A percentile compares a stretch with the other conserved stretches of the same genome.
Evolutionary conservation across 2,888 invertebrate genomes (phyloP).

Genomic region (Oscheius myriophilus): DNA sequence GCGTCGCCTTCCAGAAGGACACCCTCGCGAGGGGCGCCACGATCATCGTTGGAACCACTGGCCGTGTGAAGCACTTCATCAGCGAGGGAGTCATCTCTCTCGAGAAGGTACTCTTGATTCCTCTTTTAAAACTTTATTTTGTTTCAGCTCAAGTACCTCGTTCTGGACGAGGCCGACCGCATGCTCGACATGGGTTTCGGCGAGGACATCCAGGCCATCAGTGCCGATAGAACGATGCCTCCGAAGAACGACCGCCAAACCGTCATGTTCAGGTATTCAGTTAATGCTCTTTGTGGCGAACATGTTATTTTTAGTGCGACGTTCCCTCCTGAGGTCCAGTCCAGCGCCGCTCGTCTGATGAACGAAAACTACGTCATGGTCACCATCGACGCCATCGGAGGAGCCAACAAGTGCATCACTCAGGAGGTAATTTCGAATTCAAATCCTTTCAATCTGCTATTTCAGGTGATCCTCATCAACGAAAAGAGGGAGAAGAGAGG

Average conservation of each 20-base stretch:
- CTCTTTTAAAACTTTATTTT: neutral
- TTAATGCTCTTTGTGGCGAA: too few species aligned
- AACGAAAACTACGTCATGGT: conserved; percentile 83
- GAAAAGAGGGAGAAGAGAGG: conserved; percentile 1
- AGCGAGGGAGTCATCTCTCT: conserved; percentile 40
- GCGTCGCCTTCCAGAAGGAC: conserved; percentile 33
- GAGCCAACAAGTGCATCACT: conserved; percentile 88
- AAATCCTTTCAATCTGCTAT: too few species aligned
- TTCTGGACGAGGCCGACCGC: conserved; percentile 94
- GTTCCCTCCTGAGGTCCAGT: conserved; percentile 81
- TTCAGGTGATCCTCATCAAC: too few species aligned
- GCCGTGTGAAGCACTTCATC: conserved; percentile 52
- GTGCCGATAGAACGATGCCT: conserved; percentile 74
- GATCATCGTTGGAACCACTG: conserved; percentile 52
- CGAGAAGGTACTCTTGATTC: conserved; percentile 27
- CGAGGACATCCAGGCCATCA: conserved; percentile 89
- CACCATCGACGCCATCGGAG: conserved; percentile 89
- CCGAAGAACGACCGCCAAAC: conserved; percentile 39
- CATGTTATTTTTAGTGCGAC: conserved; percentile 76
- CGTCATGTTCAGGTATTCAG: conserved; percentile 46
- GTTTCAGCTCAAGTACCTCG: conserved; percentile 32
- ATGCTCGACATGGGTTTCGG: conserved; percentile 99
- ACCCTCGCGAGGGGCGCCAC: conserved; percentile 35
- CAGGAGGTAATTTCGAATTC: conserved; percentile 70
- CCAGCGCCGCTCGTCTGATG: conserved; percentile 83